A percentile compares a stretch with the other conserved stretches of the same genome.
phyloP scores from a whole-genome alignment of 2,888 invertebrate genomes.

The Dryomyza anilis region DNA sequence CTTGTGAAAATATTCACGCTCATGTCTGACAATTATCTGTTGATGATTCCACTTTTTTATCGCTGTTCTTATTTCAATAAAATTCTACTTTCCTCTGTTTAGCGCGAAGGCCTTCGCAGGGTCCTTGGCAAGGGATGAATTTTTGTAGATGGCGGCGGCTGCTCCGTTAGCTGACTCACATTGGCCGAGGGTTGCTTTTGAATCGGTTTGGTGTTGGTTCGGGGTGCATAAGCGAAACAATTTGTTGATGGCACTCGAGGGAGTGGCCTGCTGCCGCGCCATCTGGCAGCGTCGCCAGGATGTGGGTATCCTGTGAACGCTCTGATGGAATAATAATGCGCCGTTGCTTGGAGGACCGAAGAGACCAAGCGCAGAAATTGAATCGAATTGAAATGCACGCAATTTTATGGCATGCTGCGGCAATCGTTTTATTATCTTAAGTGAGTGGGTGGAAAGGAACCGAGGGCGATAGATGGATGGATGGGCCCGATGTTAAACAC shows the following conservation, averaged over 20 bases:
- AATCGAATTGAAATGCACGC: conserved; percentile 51
- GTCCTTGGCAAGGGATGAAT: conserved; percentile 12
- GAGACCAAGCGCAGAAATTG: conserved; percentile 41
- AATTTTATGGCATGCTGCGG: conserved; percentile 56
- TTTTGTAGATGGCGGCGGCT: background rate
- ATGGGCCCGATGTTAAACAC: background rate
- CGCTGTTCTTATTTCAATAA: background rate
- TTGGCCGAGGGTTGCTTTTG: no score
- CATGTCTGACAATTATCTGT: conserved; percentile 47
- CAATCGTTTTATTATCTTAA: conserved; percentile 56
- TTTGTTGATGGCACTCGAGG: conserved; percentile 54
- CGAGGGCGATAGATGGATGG: background rate
- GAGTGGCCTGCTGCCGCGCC: conserved; percentile 40
- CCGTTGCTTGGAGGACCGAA: background rate
- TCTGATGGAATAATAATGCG: conserved; percentile 53
- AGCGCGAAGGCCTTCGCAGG: no score
- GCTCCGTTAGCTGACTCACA: background rate
- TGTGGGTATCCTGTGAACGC: background rate
- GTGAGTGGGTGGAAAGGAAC: background rate
- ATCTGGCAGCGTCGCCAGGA: background rate
- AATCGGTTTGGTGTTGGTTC: no score
- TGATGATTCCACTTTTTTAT: background rate
- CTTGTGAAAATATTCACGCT: conserved; percentile 40
- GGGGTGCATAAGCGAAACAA: no score
- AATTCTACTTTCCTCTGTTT: no score